These are phyloP conservation scores for Ochropleura plecta DNA, from an alignment of 2,888 invertebrate genomes.

Conservation along the genomic window DNA sequence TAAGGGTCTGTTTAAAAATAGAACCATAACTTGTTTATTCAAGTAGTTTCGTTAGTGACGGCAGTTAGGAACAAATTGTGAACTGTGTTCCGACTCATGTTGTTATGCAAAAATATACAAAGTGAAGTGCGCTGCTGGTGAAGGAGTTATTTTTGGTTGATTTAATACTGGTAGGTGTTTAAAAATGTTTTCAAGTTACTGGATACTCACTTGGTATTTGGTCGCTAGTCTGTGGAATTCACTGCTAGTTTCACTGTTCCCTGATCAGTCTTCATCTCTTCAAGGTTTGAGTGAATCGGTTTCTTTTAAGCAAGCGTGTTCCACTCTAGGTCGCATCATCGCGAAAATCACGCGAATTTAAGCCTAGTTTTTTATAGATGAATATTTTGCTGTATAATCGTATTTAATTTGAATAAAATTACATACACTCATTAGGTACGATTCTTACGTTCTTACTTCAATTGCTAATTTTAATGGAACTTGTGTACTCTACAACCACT, in stretches of 20 bases:
- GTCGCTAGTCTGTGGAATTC: no score
- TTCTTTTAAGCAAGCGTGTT: no score
- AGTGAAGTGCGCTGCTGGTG: slow-evolving; percentile 26
- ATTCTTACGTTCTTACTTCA: background rate
- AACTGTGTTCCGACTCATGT: background rate
- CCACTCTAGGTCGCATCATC: no score
- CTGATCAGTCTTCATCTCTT: no score
- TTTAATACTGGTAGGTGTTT: background rate
- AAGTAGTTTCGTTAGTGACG: slow-evolving; percentile 36
- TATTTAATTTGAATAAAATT: background rate
- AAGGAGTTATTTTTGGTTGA: slow-evolving; percentile 2
- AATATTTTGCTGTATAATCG: background rate
- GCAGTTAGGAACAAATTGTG: slow-evolving; percentile 28
- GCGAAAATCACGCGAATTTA: no score
- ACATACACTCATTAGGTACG: background rate
- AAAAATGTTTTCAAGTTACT: background rate
- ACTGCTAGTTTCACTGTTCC: no score
- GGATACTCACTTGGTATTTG: no score
- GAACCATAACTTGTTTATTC: slow-evolving; percentile 44
- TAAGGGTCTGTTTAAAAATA: slow-evolving; percentile 59
- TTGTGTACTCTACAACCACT: no score
- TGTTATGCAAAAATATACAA: slow-evolving; percentile 36
- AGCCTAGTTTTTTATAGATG: background rate
- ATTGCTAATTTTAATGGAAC: background rate
- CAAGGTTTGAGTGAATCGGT: no score